phyloP scores from a whole-genome alignment of 2,113 vertebrate species.

The Gopherus flavomarginatus region DNA sequence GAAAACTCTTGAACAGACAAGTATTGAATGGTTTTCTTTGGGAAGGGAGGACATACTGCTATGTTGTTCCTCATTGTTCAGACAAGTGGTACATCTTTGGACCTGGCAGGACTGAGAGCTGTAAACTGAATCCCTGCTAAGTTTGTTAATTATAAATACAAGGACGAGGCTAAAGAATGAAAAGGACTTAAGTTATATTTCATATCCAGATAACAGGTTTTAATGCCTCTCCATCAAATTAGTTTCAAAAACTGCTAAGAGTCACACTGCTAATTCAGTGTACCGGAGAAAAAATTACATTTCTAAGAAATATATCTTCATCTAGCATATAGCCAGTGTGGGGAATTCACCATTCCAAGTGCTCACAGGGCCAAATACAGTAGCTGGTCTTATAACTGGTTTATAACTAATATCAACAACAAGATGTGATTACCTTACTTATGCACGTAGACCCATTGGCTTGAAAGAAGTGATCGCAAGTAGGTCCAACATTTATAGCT shows the following conservation, averaged over 20 bases:
- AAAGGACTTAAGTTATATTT: not conserved
- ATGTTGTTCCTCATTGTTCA: rapidly evolving
- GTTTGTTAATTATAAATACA: not conserved
- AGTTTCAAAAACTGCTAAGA: not conserved
- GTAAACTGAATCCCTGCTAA: not conserved
- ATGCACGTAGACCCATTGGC: rapidly evolving
- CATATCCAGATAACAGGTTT: not conserved
- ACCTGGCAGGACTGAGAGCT: not conserved
- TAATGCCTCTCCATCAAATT: not conserved
- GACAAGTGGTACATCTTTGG: not conserved
- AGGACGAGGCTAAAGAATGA: not conserved
- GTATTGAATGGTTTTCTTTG: not conserved
- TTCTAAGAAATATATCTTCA: not conserved
- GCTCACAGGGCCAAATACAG: not conserved
- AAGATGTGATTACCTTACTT: not conserved
- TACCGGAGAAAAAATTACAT: not conserved
- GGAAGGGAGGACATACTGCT: not conserved
- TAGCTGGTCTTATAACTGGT: not conserved
- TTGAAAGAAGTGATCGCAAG: not conserved
- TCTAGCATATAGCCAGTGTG: not conserved
- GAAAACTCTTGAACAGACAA: not conserved
- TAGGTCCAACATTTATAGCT: rapidly evolving
- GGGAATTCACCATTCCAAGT: not conserved
- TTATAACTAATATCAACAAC: not conserved
- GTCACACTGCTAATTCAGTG: not conserved